A percentile compares a stretch with the other conserved stretches of the same genome.
Conservation (phyloP, 2,888 invertebrate genomes). For the Macrophya annulata region DNA sequence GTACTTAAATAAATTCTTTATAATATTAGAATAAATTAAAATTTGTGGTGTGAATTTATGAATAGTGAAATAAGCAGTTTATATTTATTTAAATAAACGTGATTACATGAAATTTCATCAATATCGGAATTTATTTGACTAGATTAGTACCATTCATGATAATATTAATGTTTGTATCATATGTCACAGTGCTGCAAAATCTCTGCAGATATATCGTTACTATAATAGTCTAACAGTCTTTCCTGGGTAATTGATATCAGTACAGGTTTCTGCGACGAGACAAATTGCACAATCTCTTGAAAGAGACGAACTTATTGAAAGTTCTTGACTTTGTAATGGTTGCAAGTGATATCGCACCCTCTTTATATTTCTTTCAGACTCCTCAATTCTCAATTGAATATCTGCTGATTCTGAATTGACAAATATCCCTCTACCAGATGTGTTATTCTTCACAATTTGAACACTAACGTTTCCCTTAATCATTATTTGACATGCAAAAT, state of each 20-base stretch:
- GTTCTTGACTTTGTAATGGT: constrained; percentile 2
- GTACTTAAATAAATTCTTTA: background rate
- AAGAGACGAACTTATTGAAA: background rate
- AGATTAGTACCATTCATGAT: constrained; percentile 28
- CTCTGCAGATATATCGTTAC: background rate
- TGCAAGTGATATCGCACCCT: background rate
- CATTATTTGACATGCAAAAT: background rate
- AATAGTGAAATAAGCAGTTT: constrained; percentile 15
- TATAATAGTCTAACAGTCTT: background rate
- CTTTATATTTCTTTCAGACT: constrained; percentile 5
- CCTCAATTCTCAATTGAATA: background rate
- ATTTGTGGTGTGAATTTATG: background rate
- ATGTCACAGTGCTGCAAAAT: background rate
- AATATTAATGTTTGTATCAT: background rate
- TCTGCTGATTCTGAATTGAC: background rate
- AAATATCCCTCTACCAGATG: background rate
- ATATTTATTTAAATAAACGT: constrained; percentile 52
- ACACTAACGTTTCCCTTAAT: background rate
- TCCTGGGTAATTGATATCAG: too few species aligned
- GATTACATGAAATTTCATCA: background rate
- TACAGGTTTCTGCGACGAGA: background rate
- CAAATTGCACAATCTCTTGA: background rate
- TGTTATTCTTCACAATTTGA: constrained; percentile 29
- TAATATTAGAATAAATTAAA: background rate
- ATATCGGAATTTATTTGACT: constrained; percentile 41